Evolutionary conservation across 1,140 invertebrate species (phyloP).

Genomic region (Caerostris darwini): DNA sequence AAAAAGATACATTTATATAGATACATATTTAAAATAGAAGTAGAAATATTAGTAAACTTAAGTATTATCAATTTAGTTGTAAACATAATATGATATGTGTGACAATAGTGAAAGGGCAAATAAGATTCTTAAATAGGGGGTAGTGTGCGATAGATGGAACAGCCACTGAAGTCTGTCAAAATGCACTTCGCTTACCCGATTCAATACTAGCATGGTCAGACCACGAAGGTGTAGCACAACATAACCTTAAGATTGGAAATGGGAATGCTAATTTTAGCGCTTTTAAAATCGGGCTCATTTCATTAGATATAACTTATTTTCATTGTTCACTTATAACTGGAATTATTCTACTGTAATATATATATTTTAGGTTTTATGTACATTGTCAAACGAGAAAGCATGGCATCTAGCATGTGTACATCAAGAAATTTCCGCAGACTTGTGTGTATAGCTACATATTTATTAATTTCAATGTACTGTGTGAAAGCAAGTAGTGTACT

Average conservation of each 20-base stretch:
- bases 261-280: background rate
- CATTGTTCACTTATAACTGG: background rate
- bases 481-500: background rate
- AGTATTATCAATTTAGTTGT: background rate
- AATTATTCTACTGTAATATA: background rate
- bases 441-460: background rate
- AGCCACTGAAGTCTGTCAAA: constrained; percentile 18
- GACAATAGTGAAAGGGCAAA: background rate
- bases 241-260: background rate
- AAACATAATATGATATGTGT: background rate
- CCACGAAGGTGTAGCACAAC: background rate
- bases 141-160: background rate
- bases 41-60: background rate
- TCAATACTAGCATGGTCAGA: background rate
- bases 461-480: constrained; percentile 16
- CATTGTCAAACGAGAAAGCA: background rate
- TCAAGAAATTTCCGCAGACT: background rate
- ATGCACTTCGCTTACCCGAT: background rate
- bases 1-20: background rate
- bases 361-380: background rate
- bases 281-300: background rate
- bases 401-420: constrained; percentile 29
- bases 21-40: too few relatives aligned
- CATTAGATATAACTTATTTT: background rate
- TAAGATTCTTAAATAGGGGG: background rate